Evolutionary conservation across 2,113 vertebrate genomes (phyloP).

Genomic region (Nesogale talazaci): DNA sequence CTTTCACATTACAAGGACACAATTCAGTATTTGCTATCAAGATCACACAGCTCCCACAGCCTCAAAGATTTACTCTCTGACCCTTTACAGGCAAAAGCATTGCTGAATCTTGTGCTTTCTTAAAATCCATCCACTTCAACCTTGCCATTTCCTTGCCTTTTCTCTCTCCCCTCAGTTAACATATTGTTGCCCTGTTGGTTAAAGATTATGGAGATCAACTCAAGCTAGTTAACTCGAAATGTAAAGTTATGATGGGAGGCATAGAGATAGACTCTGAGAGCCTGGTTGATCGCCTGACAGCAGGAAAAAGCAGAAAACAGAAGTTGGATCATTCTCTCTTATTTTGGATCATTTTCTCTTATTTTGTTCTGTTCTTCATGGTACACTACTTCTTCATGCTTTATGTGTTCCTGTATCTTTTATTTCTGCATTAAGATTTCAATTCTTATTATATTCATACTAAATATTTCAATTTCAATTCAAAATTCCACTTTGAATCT

Average conservation of each 20-base stretch:
- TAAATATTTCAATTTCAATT: slow-evolving; percentile 52
- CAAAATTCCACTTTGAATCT: slow-evolving; percentile 34
- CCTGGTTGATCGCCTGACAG: neutral
- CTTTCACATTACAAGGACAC: neutral
- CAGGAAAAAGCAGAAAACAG: slow-evolving; percentile 37
- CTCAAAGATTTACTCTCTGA: slow-evolving; percentile 18
- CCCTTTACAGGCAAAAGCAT: neutral
- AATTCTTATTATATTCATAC: neutral
- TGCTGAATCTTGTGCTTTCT: neutral
- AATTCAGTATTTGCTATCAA: neutral
- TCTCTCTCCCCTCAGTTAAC: neutral
- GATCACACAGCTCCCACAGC: neutral
- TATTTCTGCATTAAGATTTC: neutral
- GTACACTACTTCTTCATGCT: neutral
- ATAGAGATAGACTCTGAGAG: neutral
- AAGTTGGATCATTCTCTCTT: neutral
- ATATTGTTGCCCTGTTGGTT: slow-evolving; percentile 20
- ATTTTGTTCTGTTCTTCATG: neutral
- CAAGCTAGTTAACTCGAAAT: slow-evolving; percentile 11
- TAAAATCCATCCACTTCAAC: neutral
- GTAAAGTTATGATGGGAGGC: neutral
- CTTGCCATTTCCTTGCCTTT: neutral
- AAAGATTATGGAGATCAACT: slow-evolving; percentile 36
- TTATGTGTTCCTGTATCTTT: neutral
- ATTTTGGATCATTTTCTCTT: too few relatives aligned